Conservation (phyloP, 64 coral and sea anemone species). For the Hydrozoanthus tunicans region DNA sequence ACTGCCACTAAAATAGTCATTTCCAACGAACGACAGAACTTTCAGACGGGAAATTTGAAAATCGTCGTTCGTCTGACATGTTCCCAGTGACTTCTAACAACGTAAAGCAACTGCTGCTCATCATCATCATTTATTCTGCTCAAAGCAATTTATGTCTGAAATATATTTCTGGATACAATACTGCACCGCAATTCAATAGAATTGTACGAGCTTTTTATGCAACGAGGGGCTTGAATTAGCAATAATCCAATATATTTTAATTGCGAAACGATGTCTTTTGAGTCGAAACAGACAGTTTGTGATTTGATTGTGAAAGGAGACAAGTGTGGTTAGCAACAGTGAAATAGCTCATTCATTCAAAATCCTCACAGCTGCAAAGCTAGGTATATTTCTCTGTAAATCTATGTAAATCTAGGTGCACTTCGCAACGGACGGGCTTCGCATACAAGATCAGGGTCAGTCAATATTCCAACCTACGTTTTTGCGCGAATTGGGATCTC, state of each 20-base stretch:
- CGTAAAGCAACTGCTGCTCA: background rate
- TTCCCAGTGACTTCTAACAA: background rate
- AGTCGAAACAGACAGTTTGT: background rate
- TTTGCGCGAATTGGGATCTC: too few species aligned
- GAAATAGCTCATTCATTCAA: background rate
- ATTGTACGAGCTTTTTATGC: conserved; percentile 13
- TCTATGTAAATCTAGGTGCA: background rate
- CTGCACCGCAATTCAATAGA: conserved; percentile 1
- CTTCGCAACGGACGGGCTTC: too few species aligned
- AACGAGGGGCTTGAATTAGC: background rate
- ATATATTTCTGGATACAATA: conserved; percentile 5
- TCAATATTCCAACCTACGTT: too few species aligned
- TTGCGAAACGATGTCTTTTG: background rate
- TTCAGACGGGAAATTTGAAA: conserved; percentile 1
- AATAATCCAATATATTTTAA: background rate
- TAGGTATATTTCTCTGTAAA: background rate
- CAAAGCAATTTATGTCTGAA: background rate
- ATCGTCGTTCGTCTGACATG: background rate
- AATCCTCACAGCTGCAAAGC: conserved; percentile 17
- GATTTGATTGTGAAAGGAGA: background rate
- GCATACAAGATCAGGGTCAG: too few species aligned
- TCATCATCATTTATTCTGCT: background rate
- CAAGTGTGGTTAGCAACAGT: background rate
- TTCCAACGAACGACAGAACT: background rate
- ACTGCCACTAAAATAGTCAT: background rate